Evolutionary conservation across 2,888 invertebrate genomes (phyloP), one percentile per base, ranked within the genome.

Genomic region (Onthophagus sagittarius): DNA sequence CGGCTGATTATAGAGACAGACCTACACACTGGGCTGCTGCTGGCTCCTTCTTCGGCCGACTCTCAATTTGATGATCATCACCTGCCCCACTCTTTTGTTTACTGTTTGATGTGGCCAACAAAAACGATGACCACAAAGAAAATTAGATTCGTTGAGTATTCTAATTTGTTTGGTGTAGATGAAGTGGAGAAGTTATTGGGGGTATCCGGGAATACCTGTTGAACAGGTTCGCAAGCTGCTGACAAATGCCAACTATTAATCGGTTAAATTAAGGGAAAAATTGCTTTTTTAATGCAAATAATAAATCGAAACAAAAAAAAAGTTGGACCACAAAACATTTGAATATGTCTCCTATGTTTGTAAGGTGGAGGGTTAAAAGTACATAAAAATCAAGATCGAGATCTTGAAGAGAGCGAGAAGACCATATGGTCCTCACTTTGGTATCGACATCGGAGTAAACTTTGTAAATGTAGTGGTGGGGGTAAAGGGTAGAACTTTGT

Each of bases 1-100:
- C 79, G 80, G 79, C 77, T 80, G 80, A 81, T 80, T 80, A 78
- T 76, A 78, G 75, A 73, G 31, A 5, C 15, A 67, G 64, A 64
- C 76, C 77, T 74, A 75, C 73, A 77, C 74, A 77, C 75, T 76
- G 23, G 23, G 23, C 23, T 23, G 23, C 23, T 23, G 23, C 23
- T 23, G 23, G 23, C 23, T 23, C 23, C 23, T 23, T 23, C 23
- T 23, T 23, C 23, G 4, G 6, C 39, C 9, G 39, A 9, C 11
- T 53, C 39, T 53, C 39, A 53, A 53, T 23, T 9, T 11, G 39
- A 53, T 53, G 9, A 53, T 53, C 39, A 53, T 53, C 39, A 53
- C 39, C 39, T 53, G 39, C 39, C 39, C 23, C 23, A 23, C 23
- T 23, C 39, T 53, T 53, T 53, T 7, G 11, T 11, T 53, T 7